Percentiles rank a stretch among this genome's conserved stretches.
Evolutionary conservation across 2,888 invertebrate genomes (phyloP).

Genomic region (Lucinisca nassula): DNA sequence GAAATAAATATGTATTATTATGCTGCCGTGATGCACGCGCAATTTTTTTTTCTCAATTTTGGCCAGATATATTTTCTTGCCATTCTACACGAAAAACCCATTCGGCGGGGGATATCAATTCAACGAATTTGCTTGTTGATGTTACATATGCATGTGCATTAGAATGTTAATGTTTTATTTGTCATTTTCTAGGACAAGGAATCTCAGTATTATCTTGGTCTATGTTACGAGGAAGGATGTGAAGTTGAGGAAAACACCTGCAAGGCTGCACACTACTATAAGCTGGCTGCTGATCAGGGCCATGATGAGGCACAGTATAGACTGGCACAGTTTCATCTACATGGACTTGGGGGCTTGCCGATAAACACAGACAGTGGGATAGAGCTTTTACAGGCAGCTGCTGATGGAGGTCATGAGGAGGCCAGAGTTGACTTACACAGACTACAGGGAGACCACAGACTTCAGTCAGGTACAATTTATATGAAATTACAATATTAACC

Average conservation of each 20-base stretch:
- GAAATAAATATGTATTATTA: too few relatives aligned
- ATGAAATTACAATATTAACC: too few relatives aligned
- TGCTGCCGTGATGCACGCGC: too few relatives aligned
- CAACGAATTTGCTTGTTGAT: too few relatives aligned
- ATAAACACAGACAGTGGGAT: neutral
- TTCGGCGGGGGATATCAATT: too few relatives aligned
- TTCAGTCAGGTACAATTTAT: neutral
- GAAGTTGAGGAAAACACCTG: constrained; percentile 80
- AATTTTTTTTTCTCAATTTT: too few relatives aligned
- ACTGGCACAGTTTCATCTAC: constrained; percentile 79
- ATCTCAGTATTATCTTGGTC: constrained; percentile 83
- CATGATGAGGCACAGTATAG: constrained; percentile 82
- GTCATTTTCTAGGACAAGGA: constrained; percentile 77
- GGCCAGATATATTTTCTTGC: too few relatives aligned
- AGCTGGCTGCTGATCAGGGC: constrained; percentile 77
- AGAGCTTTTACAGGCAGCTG: constrained; percentile 71
- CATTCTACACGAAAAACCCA: too few relatives aligned
- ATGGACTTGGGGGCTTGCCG: constrained; percentile 76
- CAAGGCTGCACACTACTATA: constrained; percentile 80
- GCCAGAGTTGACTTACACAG: constrained; percentile 70
- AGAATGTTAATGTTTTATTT: too few relatives aligned
- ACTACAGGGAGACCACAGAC: constrained; percentile 16
- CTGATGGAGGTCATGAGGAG: constrained; percentile 75
- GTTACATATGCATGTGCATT: too few relatives aligned
- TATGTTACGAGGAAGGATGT: constrained; percentile 85